These are phyloP conservation scores for Coreius guichenoti DNA, from an alignment of 2,797 vertebrate species.

Conservation along the genomic window DNA sequence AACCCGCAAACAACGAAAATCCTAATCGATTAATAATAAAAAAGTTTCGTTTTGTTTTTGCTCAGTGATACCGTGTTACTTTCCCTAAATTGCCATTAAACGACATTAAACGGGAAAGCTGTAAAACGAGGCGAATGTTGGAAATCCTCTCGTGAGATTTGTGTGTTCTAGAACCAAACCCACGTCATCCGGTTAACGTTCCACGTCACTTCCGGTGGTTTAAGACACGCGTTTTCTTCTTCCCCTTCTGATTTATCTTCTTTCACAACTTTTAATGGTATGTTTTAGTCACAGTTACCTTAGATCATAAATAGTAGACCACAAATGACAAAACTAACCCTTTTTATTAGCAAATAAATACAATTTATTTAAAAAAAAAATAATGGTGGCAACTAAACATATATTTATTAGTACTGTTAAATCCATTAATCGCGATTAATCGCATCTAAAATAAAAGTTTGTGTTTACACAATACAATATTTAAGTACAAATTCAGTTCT, in stretches of 20 bases:
- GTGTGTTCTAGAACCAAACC: background rate
- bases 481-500: too few species aligned
- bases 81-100: background rate
- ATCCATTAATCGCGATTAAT: too few species aligned
- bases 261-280: background rate
- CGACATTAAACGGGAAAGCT: background rate
- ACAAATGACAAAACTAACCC: too few species aligned
- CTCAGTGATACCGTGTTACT: background rate
- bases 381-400: too few species aligned
- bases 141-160: background rate
- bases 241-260: background rate
- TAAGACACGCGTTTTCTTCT: background rate
- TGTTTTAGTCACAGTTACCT: background rate
- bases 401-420: too few species aligned
- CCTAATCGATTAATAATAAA: background rate
- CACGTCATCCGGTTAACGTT: conserved; percentile 34
- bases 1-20: background rate
- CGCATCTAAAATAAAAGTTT: too few species aligned
- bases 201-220: conserved; percentile 21
- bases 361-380: too few species aligned
- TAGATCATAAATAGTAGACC: background rate
- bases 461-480: too few species aligned
- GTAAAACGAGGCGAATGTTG: background rate
- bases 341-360: too few species aligned
- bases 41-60: background rate